Percentiles rank a stretch among this genome's conserved stretches.
Evolutionary conservation across 2,113 vertebrate genomes (phyloP).

Genomic region (Sinosuthora webbiana): DNA sequence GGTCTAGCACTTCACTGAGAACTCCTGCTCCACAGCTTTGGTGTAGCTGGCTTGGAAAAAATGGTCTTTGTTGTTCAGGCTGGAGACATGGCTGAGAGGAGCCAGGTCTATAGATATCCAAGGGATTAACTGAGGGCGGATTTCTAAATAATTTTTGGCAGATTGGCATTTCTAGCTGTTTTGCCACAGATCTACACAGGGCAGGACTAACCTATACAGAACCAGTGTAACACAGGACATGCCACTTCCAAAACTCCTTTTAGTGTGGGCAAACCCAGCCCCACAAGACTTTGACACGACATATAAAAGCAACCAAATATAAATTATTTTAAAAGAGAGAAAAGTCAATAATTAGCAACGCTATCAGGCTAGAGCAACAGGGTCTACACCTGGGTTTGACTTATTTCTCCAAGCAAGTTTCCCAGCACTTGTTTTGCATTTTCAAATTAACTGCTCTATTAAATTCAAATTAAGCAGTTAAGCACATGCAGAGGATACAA

Average conservation of each 20-base stretch:
- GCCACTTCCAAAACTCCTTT: neutral
- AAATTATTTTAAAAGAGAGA: neutral
- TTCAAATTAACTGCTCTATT: neutral
- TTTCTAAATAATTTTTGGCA: neutral
- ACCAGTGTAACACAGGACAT: neutral
- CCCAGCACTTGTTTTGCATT: neutral
- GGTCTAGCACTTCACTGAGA: neutral
- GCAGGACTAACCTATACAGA: neutral
- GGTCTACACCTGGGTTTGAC: neutral
- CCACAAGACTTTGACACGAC: neutral
- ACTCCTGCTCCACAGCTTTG: neutral
- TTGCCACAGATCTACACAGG: neutral
- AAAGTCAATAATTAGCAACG: neutral
- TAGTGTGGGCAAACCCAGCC: neutral
- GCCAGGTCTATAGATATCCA: neutral
- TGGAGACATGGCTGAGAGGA: neutral
- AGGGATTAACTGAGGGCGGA: neutral
- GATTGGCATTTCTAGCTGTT: neutral
- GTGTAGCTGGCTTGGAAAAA: neutral
- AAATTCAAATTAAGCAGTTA: conserved; percentile 8
- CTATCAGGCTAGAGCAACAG: neutral
- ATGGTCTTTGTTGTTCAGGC: neutral
- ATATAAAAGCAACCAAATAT: neutral
- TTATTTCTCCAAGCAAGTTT: neutral
- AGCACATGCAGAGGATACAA: neutral